phyloP scores from a whole-genome alignment of 2,113 vertebrate species.

The Chionodraco myersi region DNA sequence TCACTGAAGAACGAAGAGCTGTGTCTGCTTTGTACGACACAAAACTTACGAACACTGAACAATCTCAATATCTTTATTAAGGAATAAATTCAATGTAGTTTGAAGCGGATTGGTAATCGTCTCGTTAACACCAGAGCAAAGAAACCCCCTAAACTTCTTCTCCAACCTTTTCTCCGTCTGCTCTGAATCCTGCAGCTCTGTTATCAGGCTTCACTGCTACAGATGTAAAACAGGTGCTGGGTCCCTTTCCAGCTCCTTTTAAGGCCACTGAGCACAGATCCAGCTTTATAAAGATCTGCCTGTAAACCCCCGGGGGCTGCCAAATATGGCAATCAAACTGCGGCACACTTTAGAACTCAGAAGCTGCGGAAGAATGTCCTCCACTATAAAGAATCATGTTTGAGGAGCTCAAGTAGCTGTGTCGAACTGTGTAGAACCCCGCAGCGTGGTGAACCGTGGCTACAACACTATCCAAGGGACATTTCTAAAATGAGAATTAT shows the following conservation, averaged over 20 bases:
- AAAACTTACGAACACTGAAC: background rate
- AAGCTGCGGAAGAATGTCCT: conserved; percentile 65
- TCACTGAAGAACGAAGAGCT: conserved; percentile 23
- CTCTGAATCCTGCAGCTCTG: conserved; percentile 23
- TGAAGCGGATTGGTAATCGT: conserved; percentile 26
- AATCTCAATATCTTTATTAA: background rate
- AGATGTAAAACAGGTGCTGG: conserved; percentile 84
- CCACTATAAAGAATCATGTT: conserved; percentile 5
- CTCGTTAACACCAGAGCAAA: conserved; percentile 21
- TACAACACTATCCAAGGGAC: background rate
- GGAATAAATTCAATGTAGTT: background rate
- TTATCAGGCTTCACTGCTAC: conserved; percentile 71
- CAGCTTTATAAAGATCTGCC: conserved; percentile 82
- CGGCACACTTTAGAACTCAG: conserved; percentile 61
- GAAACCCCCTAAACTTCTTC: conserved; percentile 49
- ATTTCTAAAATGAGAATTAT: background rate
- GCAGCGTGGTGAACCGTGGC: background rate
- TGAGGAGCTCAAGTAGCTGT: conserved; percentile 25
- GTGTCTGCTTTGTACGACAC: conserved; percentile 20
- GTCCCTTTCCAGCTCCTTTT: conserved; percentile 81
- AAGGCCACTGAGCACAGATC: conserved; percentile 81
- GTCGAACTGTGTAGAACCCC: background rate
- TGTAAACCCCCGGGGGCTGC: conserved; percentile 75
- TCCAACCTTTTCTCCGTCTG: conserved; percentile 20
- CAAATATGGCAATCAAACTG: conserved; percentile 83